Evolutionary conservation across 2,888 invertebrate species (phyloP).

Genomic region (Meganola albula): DNA sequence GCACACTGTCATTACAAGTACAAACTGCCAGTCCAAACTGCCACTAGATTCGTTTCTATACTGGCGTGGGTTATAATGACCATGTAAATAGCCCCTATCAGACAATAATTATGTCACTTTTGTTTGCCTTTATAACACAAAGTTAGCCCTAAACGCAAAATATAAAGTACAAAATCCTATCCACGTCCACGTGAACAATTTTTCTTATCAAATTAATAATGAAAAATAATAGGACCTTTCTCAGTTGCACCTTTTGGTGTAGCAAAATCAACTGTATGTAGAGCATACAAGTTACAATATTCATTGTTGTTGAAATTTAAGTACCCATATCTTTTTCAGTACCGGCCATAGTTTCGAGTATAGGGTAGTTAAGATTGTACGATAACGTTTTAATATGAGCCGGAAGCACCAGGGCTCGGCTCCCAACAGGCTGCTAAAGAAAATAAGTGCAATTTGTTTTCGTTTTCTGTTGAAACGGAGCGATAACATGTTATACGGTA

Average conservation of each 20-base stretch:
- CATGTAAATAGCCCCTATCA: too few relatives aligned
- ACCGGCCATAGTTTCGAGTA: constrained; percentile 69
- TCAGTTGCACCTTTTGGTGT: constrained; percentile 12
- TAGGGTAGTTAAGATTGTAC: constrained; percentile 70
- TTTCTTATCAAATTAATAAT: constrained; percentile 73
- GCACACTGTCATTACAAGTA: too few relatives aligned
- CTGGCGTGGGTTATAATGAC: too few relatives aligned
- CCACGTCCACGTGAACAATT: constrained; percentile 33
- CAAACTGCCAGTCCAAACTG: too few relatives aligned
- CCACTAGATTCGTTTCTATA: too few relatives aligned
- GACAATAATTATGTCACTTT: too few relatives aligned
- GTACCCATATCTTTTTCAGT: constrained; percentile 71
- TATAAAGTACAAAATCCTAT: constrained; percentile 40
- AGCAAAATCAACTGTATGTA: constrained; percentile 32
- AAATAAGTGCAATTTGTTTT: constrained; percentile 62
- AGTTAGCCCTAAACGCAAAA: too few relatives aligned
- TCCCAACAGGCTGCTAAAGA: constrained; percentile 46
- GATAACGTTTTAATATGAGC: constrained; percentile 75
- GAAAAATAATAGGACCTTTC: constrained; percentile 56
- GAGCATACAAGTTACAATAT: constrained; percentile 39
- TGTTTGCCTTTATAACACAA: too few relatives aligned
- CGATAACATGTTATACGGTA: too few relatives aligned
- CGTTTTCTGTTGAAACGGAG: constrained; percentile 32
- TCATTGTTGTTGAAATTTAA: constrained; percentile 34
- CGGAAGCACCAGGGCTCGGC: constrained; percentile 58